phyloP scores from a whole-genome alignment of 2,113 vertebrate species.

The Coptodon bakossiorum region DNA sequence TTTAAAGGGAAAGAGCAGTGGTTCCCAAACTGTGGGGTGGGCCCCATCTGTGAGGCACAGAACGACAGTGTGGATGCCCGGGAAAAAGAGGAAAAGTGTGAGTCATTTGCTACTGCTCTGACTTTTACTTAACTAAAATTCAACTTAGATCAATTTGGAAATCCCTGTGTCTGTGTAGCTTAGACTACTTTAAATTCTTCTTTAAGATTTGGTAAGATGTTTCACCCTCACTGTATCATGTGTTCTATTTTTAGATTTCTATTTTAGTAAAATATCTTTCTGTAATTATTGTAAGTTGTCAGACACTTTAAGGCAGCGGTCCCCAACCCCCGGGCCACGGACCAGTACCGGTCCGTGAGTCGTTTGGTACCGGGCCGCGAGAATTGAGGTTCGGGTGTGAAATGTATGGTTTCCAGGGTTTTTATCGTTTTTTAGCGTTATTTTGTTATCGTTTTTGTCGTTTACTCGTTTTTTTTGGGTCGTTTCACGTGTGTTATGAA shows the following conservation, averaged over 20 bases:
- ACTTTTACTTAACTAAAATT: not conserved
- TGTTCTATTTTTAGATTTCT: not conserved
- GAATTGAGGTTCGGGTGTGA: too few relatives aligned
- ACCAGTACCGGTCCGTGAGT: too few relatives aligned
- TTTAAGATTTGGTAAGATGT: not conserved
- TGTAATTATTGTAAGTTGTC: not conserved
- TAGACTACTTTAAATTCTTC: not conserved
- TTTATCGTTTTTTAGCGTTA: too few relatives aligned
- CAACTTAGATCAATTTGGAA: not conserved
- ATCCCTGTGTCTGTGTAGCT: rapidly evolving
- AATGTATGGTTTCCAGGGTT: too few relatives aligned
- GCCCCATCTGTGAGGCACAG: not conserved
- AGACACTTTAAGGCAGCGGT: not conserved
- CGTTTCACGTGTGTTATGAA: too few relatives aligned
- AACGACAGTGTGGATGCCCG: not conserved
- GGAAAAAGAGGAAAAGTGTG: rapidly evolving
- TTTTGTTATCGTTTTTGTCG: too few relatives aligned
- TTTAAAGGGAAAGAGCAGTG: not conserved
- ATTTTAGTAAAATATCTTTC: not conserved
- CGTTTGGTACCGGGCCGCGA: too few relatives aligned
- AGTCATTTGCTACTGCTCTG: not conserved
- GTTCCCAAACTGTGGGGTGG: not conserved
- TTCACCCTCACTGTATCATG: not conserved
- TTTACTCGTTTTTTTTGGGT: too few relatives aligned
- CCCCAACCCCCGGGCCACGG: too few relatives aligned